phyloP scores from a whole-genome alignment of 2,113 vertebrate species.

The Rhabdornis inornatus region DNA sequence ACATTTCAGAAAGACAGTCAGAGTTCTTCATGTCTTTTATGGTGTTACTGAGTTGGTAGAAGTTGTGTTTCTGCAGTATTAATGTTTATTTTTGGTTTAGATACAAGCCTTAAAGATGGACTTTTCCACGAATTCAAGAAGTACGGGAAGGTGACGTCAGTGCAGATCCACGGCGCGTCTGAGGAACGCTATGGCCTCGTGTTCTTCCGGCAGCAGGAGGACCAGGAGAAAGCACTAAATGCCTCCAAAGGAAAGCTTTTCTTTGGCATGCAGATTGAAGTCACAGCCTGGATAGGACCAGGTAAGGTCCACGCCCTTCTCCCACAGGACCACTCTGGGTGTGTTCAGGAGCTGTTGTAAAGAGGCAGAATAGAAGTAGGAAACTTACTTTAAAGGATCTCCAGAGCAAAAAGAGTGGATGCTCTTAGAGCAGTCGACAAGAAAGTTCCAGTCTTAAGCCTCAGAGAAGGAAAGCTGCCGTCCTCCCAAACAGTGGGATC shows the following conservation, averaged over 20 bases:
- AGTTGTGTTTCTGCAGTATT: background rate
- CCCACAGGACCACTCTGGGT: rapidly evolving
- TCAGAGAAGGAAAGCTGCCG: background rate
- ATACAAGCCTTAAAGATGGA: conserved; percentile 98
- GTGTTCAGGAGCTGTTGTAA: background rate
- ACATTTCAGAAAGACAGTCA: background rate
- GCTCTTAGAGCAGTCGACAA: background rate
- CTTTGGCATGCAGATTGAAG: conserved; percentile 99
- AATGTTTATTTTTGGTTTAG: conserved; percentile 66
- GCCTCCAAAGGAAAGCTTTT: conserved; percentile 98
- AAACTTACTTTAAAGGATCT: background rate
- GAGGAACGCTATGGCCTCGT: conserved; percentile 97
- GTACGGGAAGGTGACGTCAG: conserved; percentile 97
- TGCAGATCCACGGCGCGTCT: conserved; percentile 94
- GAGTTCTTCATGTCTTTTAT: background rate
- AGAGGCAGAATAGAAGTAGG: background rate
- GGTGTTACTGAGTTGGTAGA: background rate
- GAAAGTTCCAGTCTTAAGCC: background rate
- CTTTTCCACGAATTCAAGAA: conserved; percentile 99
- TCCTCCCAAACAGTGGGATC: background rate
- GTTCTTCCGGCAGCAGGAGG: conserved; percentile 98
- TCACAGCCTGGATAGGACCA: conserved; percentile 95
- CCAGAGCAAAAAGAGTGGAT: background rate
- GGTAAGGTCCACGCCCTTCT: conserved; percentile 71
- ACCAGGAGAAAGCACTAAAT: conserved; percentile 95